Evolutionary conservation across 2,888 invertebrate species (phyloP).

Genomic region (Incurvaria masculella): DNA sequence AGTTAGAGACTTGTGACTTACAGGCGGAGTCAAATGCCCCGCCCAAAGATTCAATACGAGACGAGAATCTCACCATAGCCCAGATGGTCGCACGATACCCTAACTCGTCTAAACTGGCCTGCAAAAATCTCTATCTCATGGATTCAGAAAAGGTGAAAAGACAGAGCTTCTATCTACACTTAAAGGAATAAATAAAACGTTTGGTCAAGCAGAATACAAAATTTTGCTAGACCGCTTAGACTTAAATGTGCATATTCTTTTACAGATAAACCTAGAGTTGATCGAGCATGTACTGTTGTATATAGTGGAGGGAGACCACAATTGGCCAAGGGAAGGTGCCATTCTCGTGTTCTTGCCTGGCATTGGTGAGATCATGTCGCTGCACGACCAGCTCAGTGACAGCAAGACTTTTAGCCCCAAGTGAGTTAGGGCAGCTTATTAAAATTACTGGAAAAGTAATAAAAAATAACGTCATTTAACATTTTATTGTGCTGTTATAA

Average conservation of each 20-base stretch:
- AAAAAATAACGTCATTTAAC: too few relatives aligned
- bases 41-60: constrained; percentile 60
- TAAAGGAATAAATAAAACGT: too few relatives aligned
- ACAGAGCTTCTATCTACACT: too few relatives aligned
- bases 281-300: constrained; percentile 68
- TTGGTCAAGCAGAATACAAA: too few relatives aligned
- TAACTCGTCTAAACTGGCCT: constrained; percentile 58
- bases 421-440: too few relatives aligned
- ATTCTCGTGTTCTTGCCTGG: constrained; percentile 79
- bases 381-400: constrained; percentile 66
- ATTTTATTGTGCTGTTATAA: too few relatives aligned
- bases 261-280: constrained; percentile 69
- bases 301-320: constrained; percentile 67
- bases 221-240: too few relatives aligned
- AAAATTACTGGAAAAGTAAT: too few relatives aligned
- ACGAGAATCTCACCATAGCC: constrained; percentile 67
- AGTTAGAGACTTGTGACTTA: constrained; percentile 63
- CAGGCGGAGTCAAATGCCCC: constrained; percentile 52
- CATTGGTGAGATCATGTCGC: constrained; percentile 69
- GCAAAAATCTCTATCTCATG: constrained; percentile 73
- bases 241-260: constrained; percentile 9
- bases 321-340: constrained; percentile 68
- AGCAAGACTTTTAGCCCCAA: constrained; percentile 62
- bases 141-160: constrained; percentile 60
- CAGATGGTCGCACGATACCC: constrained; percentile 67